phyloP scores from a whole-genome alignment of 2,113 vertebrate species.

The Desmodus rotundus region DNA sequence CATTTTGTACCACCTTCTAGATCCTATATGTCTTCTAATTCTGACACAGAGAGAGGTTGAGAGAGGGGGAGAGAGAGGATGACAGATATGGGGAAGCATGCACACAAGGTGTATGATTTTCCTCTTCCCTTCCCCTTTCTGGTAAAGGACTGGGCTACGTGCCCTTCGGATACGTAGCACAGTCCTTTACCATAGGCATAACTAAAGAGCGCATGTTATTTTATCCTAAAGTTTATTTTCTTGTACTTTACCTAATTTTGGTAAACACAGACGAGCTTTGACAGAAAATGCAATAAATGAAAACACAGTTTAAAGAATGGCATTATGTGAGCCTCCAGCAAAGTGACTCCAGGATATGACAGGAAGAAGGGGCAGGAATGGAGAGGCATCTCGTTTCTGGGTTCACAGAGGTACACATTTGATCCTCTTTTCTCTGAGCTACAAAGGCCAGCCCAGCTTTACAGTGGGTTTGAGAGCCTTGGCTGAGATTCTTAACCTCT shows the following conservation, averaged over 20 bases:
- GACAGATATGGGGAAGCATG: not conserved
- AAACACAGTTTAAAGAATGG: conserved; percentile 35
- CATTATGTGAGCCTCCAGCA: not conserved
- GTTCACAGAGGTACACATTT: not conserved
- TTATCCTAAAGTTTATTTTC: conserved; percentile 39
- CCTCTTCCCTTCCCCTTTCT: not conserved
- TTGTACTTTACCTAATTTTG: conserved; percentile 33
- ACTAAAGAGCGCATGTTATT: not conserved
- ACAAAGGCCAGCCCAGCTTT: not conserved
- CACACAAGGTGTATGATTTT: not conserved
- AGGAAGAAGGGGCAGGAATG: not conserved
- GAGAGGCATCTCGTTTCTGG: not conserved
- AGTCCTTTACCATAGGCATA: not conserved
- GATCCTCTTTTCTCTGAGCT: not conserved
- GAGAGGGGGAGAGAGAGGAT: not conserved
- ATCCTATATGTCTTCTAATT: not conserved
- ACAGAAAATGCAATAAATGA: conserved; percentile 36
- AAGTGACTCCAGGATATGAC: not conserved
- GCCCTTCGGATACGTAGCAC: not conserved
- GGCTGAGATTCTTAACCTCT: not conserved
- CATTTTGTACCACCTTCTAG: not conserved
- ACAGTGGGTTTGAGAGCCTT: not conserved
- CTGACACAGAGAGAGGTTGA: not conserved
- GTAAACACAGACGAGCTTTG: conserved; percentile 29
- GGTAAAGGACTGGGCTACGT: not conserved